Evolutionary conservation across 2,797 vertebrate genomes (phyloP), one percentile per base, ranked within the genome.

Genomic region (Scleropages formosus): DNA sequence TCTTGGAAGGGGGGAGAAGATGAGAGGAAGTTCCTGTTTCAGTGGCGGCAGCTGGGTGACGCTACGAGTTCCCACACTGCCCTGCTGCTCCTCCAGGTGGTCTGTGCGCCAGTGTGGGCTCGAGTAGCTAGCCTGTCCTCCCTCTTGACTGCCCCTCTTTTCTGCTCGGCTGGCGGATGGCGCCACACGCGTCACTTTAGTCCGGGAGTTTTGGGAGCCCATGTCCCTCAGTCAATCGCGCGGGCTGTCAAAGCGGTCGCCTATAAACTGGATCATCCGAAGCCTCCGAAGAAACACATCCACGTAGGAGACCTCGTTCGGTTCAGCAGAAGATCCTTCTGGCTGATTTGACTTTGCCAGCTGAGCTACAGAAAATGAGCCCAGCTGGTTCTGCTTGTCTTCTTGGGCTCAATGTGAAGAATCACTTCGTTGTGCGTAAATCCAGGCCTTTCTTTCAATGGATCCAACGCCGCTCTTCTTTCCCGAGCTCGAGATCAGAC

Each of bases 151-250:
- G 11, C 82, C 13, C 65, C 24, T 0, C 0, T 1, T 73, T 73
- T 82, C 82, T 78, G 79, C 85, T 71, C 71, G 56, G 2, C 12
- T 9, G 4, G 69, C 26, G 82, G 89, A 82, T 0, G 96, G 94
- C 22, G 84, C 87, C 72, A 96, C 95, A 87, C 88, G 91, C 79
- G 82, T 90, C 80, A 90, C 85, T 78, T 85, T 91, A 76, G 85
- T 84, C 87, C 87, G 95, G 70, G 95, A 95, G 68, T 82, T 82
- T 70, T 80, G 85, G 61, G 90, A 88, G 4, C 96, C 95, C 95
- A 98, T 96, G 75, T 77, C 65, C n/a, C 0, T 4, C 4, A 79
- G 20, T 8, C 8, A 7, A 49, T 60, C 16, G 27, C 1, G 7
- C 1, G 13, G 8, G 4, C 18, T 13, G 1, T 70, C 24, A 24